Conservation (phyloP, 2,888 invertebrate genomes). For the Meiosimyza platycephala region DNA sequence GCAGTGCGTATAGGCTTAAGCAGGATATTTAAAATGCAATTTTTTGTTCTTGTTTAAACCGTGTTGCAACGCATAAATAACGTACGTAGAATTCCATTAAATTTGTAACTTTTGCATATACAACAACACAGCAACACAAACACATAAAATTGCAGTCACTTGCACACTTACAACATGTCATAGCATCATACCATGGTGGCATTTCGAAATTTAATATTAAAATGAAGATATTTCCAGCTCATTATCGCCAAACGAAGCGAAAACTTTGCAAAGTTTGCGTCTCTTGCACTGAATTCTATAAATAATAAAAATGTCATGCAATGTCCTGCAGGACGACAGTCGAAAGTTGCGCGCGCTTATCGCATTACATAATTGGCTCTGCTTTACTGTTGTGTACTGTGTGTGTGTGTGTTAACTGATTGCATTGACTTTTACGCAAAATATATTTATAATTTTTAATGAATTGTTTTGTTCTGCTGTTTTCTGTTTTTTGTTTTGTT, state of each 20-base stretch:
- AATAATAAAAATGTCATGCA: constrained; percentile 26
- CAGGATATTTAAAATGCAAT: not conserved
- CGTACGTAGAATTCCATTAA: constrained; percentile 9
- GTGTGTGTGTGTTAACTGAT: too few species aligned
- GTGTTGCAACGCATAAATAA: constrained; percentile 20
- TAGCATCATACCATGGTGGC: not conserved
- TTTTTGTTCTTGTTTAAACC: not conserved
- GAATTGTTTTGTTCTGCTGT: not conserved
- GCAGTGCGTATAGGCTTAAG: too few species aligned
- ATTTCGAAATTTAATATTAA: constrained; percentile 27
- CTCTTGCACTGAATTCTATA: constrained; percentile 29
- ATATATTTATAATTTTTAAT: constrained; percentile 26
- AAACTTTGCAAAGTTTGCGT: constrained; percentile 31
- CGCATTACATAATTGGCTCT: constrained; percentile 19
- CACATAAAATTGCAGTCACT: not conserved
- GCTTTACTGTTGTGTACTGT: not conserved
- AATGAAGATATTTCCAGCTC: constrained; percentile 28
- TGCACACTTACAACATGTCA: not conserved
- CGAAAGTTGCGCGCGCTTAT: constrained; percentile 6
- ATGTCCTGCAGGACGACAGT: constrained; percentile 7
- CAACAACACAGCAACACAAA: not conserved
- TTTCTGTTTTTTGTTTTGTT: not conserved
- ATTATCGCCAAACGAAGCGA: constrained; percentile 27
- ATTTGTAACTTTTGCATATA: constrained; percentile 15
- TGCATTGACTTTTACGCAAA: not conserved